Evolutionary conservation across 2,797 vertebrate genomes (phyloP).

Genomic region (Clarias pachynema): DNA sequence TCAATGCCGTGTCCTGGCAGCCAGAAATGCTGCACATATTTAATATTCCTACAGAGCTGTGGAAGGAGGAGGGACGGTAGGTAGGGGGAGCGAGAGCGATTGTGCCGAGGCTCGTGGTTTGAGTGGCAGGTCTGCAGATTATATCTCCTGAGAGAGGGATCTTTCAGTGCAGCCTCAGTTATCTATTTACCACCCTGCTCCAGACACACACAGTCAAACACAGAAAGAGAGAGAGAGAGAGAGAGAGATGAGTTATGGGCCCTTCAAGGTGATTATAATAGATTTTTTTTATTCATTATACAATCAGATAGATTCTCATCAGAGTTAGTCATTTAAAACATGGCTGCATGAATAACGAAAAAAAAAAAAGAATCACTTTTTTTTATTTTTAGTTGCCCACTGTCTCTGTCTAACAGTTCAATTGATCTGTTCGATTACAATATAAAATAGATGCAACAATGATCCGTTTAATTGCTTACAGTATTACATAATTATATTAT

Average conservation of each 20-base stretch:
- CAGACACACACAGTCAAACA: neutral
- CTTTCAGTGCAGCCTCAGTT: constrained; percentile 37
- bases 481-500: too few relatives aligned
- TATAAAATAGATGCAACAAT: neutral
- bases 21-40: constrained; percentile 38
- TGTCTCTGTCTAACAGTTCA: neutral
- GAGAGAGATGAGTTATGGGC: constrained; percentile 22
- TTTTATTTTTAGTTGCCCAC: neutral
- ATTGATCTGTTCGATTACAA: neutral
- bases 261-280: constrained; percentile 39
- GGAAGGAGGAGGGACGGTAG: neutral
- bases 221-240: neutral
- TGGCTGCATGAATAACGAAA: neutral
- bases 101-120: constrained; percentile 22
- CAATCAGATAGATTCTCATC: constrained; percentile 19
- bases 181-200: constrained; percentile 42
- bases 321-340: constrained; percentile 1
- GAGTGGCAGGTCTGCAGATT: constrained; percentile 46
- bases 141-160: constrained; percentile 45
- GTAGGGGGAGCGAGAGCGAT: constrained; percentile 1
- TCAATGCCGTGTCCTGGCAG: constrained; percentile 31
- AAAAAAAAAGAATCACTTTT: neutral
- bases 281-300: constrained; percentile 16
- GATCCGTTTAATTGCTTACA: neutral
- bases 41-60: constrained; percentile 37